phyloP scores from a whole-genome alignment of 2,888 invertebrate genomes.

The Adelognathus sp. region DNA sequence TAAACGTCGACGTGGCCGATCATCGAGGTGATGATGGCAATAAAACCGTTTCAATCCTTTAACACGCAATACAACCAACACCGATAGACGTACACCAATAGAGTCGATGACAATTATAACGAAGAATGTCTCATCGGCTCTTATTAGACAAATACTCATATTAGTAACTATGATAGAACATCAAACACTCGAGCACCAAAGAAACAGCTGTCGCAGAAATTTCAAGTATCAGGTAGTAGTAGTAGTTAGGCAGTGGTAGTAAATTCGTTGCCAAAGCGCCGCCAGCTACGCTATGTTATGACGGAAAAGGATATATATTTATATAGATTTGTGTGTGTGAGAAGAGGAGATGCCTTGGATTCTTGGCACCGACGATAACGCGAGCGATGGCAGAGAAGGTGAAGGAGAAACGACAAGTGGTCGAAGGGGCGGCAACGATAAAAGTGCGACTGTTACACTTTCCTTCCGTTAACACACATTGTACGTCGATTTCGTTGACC shows the following conservation, averaged over 20 bases:
- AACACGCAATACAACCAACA: conserved; percentile 61
- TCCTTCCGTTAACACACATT: conserved; percentile 33
- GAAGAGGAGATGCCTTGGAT: conserved; percentile 33
- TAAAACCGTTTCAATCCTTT: neutral
- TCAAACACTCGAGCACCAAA: conserved; percentile 58
- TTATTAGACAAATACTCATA: neutral
- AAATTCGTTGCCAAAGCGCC: conserved; percentile 56
- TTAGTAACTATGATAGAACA: conserved; percentile 32
- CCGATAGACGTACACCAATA: conserved; percentile 58
- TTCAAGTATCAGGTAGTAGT: neutral
- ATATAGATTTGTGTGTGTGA: conserved; percentile 26
- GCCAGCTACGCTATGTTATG: conserved; percentile 44
- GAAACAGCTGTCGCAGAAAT: conserved; percentile 56
- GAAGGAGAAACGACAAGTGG: conserved; percentile 24
- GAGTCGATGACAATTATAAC: conserved; percentile 19
- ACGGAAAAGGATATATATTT: conserved; percentile 40
- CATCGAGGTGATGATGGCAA: neutral
- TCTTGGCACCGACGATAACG: conserved; percentile 46
- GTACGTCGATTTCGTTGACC: neutral
- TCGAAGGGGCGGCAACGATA: neutral
- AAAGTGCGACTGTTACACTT: conserved; percentile 9
- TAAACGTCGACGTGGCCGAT: conserved; percentile 36
- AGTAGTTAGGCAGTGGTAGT: conserved; percentile 26
- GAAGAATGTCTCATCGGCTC: conserved; percentile 24
- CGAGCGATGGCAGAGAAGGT: conserved; percentile 22